Conservation (phyloP, 2,797 vertebrate genomes). For the Lutjanus argentimaculatus region DNA sequence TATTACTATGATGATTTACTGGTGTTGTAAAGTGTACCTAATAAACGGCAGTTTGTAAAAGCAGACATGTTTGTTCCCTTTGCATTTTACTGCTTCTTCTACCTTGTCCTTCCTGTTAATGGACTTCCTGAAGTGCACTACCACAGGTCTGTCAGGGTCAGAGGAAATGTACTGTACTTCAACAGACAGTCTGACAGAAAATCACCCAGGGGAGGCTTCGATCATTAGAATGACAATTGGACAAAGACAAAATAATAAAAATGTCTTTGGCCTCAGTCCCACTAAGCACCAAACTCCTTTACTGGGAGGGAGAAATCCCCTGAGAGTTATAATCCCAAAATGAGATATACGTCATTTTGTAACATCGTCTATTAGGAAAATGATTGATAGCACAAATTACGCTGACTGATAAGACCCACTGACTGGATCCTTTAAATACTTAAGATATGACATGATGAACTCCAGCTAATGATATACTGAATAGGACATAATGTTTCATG, state of each 20-base stretch:
- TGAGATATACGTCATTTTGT: constrained; percentile 16
- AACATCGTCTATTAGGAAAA: constrained; percentile 21
- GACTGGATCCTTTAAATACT: background rate
- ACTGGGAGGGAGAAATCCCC: background rate
- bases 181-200: constrained; percentile 24
- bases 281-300: constrained; percentile 3
- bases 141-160: constrained; percentile 5
- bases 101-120: constrained; percentile 16
- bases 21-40: background rate
- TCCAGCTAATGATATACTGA: background rate
- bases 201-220: constrained; percentile 26
- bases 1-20: background rate
- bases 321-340: constrained; percentile 28
- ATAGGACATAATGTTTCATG: background rate
- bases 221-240: constrained; percentile 42
- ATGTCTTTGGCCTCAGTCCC: constrained; percentile 25
- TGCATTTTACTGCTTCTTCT: background rate
- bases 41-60: background rate
- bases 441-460: background rate
- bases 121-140: background rate
- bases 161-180: constrained; percentile 24
- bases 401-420: constrained; percentile 8
- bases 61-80: background rate
- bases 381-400: constrained; percentile 10
- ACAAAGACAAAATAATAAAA: constrained; percentile 40